Evolutionary conservation across 2,113 vertebrate species (phyloP), one percentile per base, ranked within the genome.

Genomic region (Saguinus midas): DNA sequence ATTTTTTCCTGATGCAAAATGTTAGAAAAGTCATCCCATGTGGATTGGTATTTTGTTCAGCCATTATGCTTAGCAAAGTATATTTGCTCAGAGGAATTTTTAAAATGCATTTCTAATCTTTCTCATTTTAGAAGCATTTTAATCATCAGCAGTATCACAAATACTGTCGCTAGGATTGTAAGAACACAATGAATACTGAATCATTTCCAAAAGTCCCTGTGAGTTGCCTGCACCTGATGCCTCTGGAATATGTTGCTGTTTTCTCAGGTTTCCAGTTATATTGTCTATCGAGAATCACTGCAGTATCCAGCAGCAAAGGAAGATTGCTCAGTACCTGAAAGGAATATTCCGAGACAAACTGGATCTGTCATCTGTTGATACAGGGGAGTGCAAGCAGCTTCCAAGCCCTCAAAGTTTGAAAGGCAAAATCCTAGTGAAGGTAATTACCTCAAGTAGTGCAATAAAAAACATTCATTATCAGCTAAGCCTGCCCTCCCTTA

Each of bases 281-380:
- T 98, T 99, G 91, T 99, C 99, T 64, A 99, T 99, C 48, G 99
- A 99, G 98, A 99, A 99, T 96, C 99, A 99, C 97, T 99, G 99
- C 97, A 99, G 98, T 78, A 98, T 99, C 97, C 99, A 99, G 86
- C 99, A 99, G 98, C 99, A 99, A 85, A 99, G 99, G 98, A 99
- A 99, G 99, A 99, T 99, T 0, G 99, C 99, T 84, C 99, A 99
- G 96, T 99, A 99, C 98, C 98, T 99, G 96, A 99, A 99, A 98
- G 99, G 99, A 94, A 99, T 99, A 98, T 99, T 99, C 89, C 98
- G 97, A 84, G 99, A 99, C 97, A 99, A 99, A 98, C 99, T 99
- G 96, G 99, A 99, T 61, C 98, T 99, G 96, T 99, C 98, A 17
- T 98, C 99, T 18, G 85, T 99, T 17, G 97, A 98, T 97, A 97